Conservation (phyloP, 2,113 vertebrate genomes). For the Serilophus lunatus region DNA sequence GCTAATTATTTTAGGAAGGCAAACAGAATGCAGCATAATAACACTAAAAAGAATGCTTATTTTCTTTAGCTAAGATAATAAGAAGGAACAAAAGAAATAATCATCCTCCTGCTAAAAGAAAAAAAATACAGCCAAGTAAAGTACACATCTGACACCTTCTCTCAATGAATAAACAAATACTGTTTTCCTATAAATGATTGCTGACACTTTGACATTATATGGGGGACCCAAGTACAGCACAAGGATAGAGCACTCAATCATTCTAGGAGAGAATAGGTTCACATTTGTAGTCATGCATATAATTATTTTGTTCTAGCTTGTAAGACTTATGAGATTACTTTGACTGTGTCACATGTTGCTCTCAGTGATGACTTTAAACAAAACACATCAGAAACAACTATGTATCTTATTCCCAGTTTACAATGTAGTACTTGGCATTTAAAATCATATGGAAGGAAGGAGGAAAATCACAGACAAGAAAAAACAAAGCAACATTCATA, state of each 20-base stretch:
- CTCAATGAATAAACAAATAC: not conserved
- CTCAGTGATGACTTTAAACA: not conserved
- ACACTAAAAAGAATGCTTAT: not conserved
- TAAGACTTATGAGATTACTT: not conserved
- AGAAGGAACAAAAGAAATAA: not conserved
- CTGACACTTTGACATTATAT: not conserved
- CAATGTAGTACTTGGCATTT: not conserved
- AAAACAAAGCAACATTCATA: not conserved
- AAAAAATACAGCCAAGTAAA: not conserved
- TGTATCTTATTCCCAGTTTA: not conserved
- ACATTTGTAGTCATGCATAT: not conserved
- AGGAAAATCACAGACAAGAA: not conserved
- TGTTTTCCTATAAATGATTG: not conserved
- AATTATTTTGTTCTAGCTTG: not conserved
- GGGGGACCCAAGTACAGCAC: not conserved
- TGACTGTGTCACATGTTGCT: not conserved
- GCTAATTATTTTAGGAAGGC: not conserved
- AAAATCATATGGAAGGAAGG: not conserved
- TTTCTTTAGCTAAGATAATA: not conserved
- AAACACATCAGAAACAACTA: not conserved
- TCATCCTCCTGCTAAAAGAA: not conserved
- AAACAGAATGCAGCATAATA: not conserved
- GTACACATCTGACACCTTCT: not conserved
- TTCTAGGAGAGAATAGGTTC: not conserved
- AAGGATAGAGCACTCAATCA: not conserved